Evolutionary conservation across 2,113 vertebrate species (phyloP).

Genomic region (Neolamprologus kungweensis): DNA sequence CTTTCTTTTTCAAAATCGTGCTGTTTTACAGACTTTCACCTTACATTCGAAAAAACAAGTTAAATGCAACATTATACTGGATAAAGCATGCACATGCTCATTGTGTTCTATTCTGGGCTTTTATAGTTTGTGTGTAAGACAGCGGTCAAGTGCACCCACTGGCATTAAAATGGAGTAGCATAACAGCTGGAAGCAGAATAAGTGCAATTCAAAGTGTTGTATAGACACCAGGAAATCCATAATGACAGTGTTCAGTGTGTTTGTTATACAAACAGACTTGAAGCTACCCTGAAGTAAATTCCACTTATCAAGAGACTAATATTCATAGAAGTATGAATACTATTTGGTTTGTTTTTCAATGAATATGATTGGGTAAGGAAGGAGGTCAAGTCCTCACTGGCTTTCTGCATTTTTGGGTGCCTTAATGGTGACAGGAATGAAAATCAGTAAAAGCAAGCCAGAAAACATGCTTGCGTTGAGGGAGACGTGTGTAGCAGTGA

Average conservation of each 20-base stretch:
- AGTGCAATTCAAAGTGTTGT: neutral
- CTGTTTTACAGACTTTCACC: neutral
- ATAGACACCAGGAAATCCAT: neutral
- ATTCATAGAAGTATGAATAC: neutral
- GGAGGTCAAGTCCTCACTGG: neutral
- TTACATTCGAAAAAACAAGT: neutral
- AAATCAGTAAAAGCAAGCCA: neutral
- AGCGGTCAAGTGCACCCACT: constrained; percentile 7
- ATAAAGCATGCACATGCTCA: neutral
- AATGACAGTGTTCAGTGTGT: neutral
- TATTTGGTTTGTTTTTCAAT: neutral
- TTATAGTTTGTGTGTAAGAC: neutral
- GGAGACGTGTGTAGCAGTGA: neutral
- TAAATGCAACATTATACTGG: neutral
- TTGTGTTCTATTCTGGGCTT: neutral
- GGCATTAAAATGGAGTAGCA: constrained; percentile 7
- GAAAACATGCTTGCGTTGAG: neutral
- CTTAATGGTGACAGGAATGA: neutral
- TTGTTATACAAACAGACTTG: neutral
- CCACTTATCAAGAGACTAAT: neutral
- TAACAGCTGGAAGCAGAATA: constrained; percentile 15
- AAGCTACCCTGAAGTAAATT: neutral
- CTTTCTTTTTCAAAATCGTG: neutral
- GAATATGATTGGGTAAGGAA: neutral
- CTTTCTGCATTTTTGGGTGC: neutral